phyloP scores from a whole-genome alignment of 2,888 invertebrate genomes.

The Sepioteuthis lessoniana region DNA sequence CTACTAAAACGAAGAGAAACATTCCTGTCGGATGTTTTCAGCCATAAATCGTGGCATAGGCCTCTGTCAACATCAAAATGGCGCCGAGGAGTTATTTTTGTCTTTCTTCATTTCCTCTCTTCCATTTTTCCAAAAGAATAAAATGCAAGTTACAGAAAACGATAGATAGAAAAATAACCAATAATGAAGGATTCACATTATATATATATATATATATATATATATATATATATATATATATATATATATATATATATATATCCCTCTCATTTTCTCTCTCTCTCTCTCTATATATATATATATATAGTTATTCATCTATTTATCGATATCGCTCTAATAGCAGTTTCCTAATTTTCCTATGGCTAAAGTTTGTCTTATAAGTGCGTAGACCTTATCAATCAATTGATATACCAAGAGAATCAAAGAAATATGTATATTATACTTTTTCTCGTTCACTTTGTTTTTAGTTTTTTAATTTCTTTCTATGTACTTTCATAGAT shows the following conservation, averaged over 20 bases:
- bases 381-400: no score
- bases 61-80: neutral
- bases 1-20: neutral
- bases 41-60: neutral
- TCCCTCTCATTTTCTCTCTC: neutral
- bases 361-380: no score
- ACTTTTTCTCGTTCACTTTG: no score
- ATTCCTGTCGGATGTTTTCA: neutral
- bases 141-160: neutral
- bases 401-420: no score
- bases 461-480: no score
- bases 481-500: no score
- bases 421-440: no score
- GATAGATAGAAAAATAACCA: neutral
- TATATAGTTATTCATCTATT: neutral
- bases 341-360: no score
- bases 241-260: neutral
- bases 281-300: neutral
- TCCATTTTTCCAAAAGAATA: neutral
- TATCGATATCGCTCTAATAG: no score
- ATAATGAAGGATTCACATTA: neutral
- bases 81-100: neutral
- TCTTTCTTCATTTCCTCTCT: neutral
- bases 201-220: neutral
- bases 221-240: constrained; percentile 25